Base-by-base conservation (phyloP, 2,888 invertebrate genomes). In the Platerodrilus igneus region DNA sequence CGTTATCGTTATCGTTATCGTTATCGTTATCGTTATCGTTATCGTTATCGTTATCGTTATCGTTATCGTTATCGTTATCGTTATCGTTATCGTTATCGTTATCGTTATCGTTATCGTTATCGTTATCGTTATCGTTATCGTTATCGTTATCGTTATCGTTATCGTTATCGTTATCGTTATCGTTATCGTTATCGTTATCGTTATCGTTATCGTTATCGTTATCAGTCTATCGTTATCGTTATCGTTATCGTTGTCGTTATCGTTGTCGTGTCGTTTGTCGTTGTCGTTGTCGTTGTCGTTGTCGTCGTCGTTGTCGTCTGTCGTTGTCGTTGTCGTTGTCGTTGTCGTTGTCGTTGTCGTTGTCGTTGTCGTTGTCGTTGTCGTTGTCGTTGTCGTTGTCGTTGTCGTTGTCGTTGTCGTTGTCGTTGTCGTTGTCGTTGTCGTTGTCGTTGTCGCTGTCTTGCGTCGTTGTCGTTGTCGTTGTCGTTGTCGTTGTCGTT, bases 81-180 rank as follows among this genome's bases (percentile, higher is more conserved):
- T 27, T 27, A 11, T 27, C 13, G 27, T 11, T 27, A 27, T 27
- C 13, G 13, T 27, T 27, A 27, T 27, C 4, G 6, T 11, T 27
- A 27, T 27, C 4, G 27, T 11, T 27, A 27, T 27, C 13, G 27
- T 27, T 27, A 27, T 27, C 13, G 27, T 11, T 27, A 27, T 27
- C 13, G 6, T 27, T 27, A 27, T 7, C 13, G 27, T 27, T 27
- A 27, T 5, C 13, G 27, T 27, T 27, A 27, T 27, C 10, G 27
- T 27, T 5, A 27, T 27, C 13, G 27, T 27, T 27, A 27, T 27
- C 13, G 13, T 27, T 27, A 27, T 27, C 13, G 27, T 27, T 27
- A 27, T 27, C 13, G 6, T 7, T 27, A 27, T 27, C 13, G 27
- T 27, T 11, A 27, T 27, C n/a, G 27, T 11, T 27, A 27, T 27